A percentile compares a stretch with the other conserved stretches of the same genome.
Conservation (phyloP, 2,888 invertebrate genomes). For the Pachymerium ferrugineum region DNA sequence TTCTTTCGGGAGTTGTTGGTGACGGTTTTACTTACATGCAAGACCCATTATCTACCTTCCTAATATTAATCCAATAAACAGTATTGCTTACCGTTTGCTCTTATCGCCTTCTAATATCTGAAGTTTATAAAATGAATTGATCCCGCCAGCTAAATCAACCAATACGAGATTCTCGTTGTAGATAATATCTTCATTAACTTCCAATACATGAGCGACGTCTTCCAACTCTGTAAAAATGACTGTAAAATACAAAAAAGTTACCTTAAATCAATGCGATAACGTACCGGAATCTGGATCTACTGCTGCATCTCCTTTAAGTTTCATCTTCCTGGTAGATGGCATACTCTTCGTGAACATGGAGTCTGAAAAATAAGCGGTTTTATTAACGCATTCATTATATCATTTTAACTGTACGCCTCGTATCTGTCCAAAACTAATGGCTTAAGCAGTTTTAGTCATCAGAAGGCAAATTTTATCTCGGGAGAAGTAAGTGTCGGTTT, state of each 20-base stretch:
- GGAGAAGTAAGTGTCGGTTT: neutral
- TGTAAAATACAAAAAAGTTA: too few relatives aligned
- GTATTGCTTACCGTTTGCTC: slow-evolving; percentile 50
- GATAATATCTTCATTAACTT: slow-evolving; percentile 51
- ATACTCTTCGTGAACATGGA: slow-evolving; percentile 44
- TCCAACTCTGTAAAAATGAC: too few relatives aligned
- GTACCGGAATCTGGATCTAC: slow-evolving; percentile 84
- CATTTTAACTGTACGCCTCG: neutral
- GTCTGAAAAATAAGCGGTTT: neutral
- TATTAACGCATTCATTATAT: neutral
- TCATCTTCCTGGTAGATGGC: slow-evolving; percentile 58
- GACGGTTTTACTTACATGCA: too few relatives aligned
- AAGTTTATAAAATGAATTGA: slow-evolving; percentile 91
- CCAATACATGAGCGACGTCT: slow-evolving; percentile 68
- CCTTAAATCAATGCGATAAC: too few relatives aligned
- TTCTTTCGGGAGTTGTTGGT: too few relatives aligned
- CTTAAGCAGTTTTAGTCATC: slow-evolving; percentile 4
- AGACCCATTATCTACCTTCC: too few relatives aligned
- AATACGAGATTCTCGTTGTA: slow-evolving; percentile 74
- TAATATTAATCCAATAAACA: too few relatives aligned
- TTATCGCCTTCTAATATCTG: slow-evolving; percentile 77
- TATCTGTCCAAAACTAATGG: slow-evolving; percentile 1
- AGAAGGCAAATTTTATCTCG: neutral
- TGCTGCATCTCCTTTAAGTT: slow-evolving; percentile 75
- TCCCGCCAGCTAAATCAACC: slow-evolving; percentile 77